Evolutionary conservation across 1,140 invertebrate species (phyloP).

Genomic region (Saccostrea glomerata): DNA sequence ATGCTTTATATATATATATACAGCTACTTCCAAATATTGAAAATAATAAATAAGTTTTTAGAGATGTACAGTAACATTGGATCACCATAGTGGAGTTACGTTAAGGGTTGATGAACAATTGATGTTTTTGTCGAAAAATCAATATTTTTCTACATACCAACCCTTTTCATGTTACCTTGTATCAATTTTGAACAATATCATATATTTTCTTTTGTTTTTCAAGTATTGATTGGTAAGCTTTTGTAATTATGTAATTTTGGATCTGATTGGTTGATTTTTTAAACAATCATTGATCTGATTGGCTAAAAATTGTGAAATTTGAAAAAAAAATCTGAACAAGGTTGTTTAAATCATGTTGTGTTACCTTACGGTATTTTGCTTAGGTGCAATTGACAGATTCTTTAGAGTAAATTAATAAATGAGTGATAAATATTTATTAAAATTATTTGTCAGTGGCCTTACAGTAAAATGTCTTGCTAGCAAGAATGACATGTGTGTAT

Average conservation of each 20-base stretch:
- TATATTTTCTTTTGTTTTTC: background rate
- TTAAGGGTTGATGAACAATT: no score
- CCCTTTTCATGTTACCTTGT: no score
- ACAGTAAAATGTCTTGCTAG: background rate
- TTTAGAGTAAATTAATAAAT: background rate
- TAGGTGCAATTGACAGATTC: background rate
- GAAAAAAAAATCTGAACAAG: background rate
- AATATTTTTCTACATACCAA: no score
- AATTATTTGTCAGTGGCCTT: background rate
- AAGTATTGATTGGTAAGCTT: background rate
- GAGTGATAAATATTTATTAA: background rate
- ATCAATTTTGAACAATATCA: background rate
- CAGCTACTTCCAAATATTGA: no score
- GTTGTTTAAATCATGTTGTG: slow-evolving; percentile 17
- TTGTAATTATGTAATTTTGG: background rate
- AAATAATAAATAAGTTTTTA: no score
- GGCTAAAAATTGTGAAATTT: background rate
- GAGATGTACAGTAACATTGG: no score
- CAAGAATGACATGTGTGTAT: background rate
- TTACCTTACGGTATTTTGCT: background rate
- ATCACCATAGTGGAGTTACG: no score
- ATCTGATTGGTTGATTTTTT: slow-evolving; percentile 23
- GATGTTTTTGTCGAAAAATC: no score
- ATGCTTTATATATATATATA: background rate
- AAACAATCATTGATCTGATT: slow-evolving; percentile 26